Evolutionary conservation across 2,888 invertebrate genomes (phyloP).

Genomic region (Zygaena filipendulae): DNA sequence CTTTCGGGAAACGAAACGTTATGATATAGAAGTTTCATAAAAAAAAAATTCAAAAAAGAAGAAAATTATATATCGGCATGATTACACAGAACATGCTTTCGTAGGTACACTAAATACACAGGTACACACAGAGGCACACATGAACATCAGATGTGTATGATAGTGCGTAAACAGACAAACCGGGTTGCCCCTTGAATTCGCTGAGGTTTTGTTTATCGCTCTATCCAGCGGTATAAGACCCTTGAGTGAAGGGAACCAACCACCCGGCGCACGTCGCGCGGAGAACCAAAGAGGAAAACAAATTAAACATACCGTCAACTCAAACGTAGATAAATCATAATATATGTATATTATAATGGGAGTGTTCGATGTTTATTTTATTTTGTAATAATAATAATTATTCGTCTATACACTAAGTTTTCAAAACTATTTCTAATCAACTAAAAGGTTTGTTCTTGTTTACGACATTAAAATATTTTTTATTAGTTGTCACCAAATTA

Average conservation of each 20-base stretch:
- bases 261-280: conserved; percentile 50
- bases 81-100: conserved; percentile 54
- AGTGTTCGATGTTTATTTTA: too few species aligned
- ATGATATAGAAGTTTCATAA: too few species aligned
- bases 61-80: conserved; percentile 9
- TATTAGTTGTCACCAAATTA: neutral
- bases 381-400: too few species aligned
- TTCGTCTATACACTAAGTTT: conserved; percentile 42
- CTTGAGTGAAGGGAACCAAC: conserved; percentile 40
- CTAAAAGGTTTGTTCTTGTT: conserved; percentile 58
- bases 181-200: conserved; percentile 60
- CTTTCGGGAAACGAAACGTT: too few species aligned
- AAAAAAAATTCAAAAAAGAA: too few species aligned
- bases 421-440: conserved; percentile 33
- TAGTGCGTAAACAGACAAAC: conserved; percentile 57
- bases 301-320: conserved; percentile 40
- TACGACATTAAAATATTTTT: conserved; percentile 1
- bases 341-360: too few species aligned
- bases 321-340: too few species aligned
- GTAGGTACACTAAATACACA: conserved; percentile 47
- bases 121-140: conserved; percentile 43
- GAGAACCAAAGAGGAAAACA: conserved; percentile 47
- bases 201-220: conserved; percentile 64
- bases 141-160: conserved; percentile 39
- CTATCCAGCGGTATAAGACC: conserved; percentile 64